Evolutionary conservation across 2,888 invertebrate genomes (phyloP).

Genomic region (Dicyrtoma fusca): DNA sequence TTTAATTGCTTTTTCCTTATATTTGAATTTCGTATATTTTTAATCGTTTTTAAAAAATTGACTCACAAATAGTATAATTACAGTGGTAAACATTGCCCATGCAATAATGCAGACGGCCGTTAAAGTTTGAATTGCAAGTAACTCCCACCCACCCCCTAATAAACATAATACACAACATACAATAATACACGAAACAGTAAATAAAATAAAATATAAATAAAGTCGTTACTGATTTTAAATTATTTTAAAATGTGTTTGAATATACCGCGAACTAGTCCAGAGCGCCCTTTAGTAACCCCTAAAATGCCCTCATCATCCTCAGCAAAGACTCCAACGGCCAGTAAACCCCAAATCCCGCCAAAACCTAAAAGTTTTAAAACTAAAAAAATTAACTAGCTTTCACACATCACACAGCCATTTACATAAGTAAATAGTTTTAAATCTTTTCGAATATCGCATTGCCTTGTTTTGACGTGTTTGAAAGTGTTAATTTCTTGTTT

Average conservation of each 20-base stretch:
- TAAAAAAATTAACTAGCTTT: too few relatives aligned
- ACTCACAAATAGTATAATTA: slow-evolving; percentile 71
- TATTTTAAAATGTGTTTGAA: neutral
- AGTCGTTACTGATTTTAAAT: neutral
- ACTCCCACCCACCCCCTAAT: slow-evolving; percentile 83
- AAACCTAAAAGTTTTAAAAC: slow-evolving; percentile 58
- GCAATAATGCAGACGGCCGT: slow-evolving; percentile 70
- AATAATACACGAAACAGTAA: too few relatives aligned
- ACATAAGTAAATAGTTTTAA: too few relatives aligned
- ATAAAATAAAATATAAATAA: neutral
- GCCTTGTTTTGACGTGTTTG: too few relatives aligned
- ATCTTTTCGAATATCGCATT: too few relatives aligned
- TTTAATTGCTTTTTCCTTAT: neutral
- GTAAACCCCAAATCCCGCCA: slow-evolving; percentile 69
- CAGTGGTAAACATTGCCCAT: slow-evolving; percentile 78
- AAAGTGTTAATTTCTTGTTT: too few relatives aligned
- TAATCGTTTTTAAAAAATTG: slow-evolving; percentile 44
- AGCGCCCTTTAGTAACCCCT: slow-evolving; percentile 66
- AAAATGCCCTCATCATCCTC: slow-evolving; percentile 76
- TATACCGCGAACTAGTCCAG: slow-evolving; percentile 59
- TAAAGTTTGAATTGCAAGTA: slow-evolving; percentile 79
- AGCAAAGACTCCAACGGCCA: slow-evolving; percentile 87
- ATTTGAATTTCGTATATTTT: slow-evolving; percentile 18
- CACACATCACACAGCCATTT: too few relatives aligned
- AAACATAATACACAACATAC: slow-evolving; percentile 18